phyloP scores from a whole-genome alignment of 92 coral and sea anemone species.

The Pocillopora grandis region DNA sequence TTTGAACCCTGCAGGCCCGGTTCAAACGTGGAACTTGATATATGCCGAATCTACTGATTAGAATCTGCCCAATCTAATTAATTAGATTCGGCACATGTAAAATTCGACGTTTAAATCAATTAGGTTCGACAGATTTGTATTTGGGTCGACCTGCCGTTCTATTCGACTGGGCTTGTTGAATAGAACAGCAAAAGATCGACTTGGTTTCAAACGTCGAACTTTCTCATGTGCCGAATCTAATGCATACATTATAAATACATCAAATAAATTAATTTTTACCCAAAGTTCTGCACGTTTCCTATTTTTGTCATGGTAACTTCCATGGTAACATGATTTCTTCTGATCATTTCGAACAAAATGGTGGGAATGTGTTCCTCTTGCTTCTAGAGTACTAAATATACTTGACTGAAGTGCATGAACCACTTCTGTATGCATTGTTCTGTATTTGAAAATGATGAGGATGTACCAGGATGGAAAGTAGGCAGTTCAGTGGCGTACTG shows the following conservation, averaged over 20 bases:
- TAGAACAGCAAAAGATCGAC: no score
- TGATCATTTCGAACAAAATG: slow-evolving; percentile 50
- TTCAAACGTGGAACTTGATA: not conserved
- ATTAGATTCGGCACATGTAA: no score
- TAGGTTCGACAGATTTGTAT: no score
- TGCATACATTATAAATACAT: no score
- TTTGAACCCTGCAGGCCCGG: not conserved
- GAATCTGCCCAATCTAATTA: no score
- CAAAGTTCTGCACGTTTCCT: slow-evolving; percentile 35
- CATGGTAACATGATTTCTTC: not conserved
- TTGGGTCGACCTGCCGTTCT: no score
- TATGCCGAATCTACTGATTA: no score
- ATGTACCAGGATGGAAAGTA: slow-evolving; percentile 47
- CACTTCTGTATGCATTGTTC: slow-evolving; percentile 46
- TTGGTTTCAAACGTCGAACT: no score
- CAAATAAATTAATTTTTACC: no score
- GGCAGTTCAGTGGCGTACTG: slow-evolving; percentile 59
- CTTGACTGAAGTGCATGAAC: slow-evolving; percentile 47
- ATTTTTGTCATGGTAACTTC: slow-evolving; percentile 5
- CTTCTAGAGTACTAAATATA: slow-evolving; percentile 33
- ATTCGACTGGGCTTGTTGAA: no score
- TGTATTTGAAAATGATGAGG: slow-evolving; percentile 50
- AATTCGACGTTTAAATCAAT: no score
- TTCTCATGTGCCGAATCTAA: no score
- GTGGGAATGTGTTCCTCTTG: slow-evolving; percentile 47